Evolutionary conservation across 2,797 vertebrate species (phyloP), one percentile per base, ranked within the genome.

Genomic region (Gymnoscopelus microlampas): DNA sequence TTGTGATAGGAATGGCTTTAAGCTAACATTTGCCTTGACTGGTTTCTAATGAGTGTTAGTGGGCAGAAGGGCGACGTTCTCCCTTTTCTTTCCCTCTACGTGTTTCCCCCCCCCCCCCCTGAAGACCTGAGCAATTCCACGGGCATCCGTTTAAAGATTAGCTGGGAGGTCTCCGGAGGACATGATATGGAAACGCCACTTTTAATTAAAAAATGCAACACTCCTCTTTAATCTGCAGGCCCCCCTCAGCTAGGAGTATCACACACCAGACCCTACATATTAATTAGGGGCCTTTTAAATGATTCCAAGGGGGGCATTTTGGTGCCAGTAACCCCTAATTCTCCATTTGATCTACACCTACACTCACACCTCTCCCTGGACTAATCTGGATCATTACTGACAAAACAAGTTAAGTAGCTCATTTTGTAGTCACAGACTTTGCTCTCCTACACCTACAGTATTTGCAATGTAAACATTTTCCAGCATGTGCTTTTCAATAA

Each of bases 191-290:
- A 81, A 73, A 77, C 65, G 32, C 51, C 66, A 5, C 29, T 75
- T 83, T 74, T 78, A 80, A 85, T 89, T 87, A 87, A 79, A 83
- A 79, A 83, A 87, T 24, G 54, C 66, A 73, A 10, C 39, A 8
- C 39, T 35, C 55, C 71, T 55, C 62, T 69, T 65, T 84, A 73
- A 83, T 80, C 83, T 77, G 60, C 68, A 66, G 58, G 39, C 39
- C 8, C 13, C 73, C 75, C 70, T 64, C 29, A 74, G 68, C 75
- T 61, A 76, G 23, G 53, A 53, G 73, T 83, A 80, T 74, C 65
- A 71, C 64, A 72, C 50, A 39, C 23, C 77, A 70, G 71, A 70
- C 67, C 66, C 68, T 54, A 75, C 49, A 44, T 71, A 77, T 87
- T 85, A 77, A 82, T 84, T 84, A 77, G 62, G 9, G 39, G 47